These are phyloP conservation scores for Choreutis nemorana DNA, from an alignment of 2,888 invertebrate genomes.

Conservation along the genomic window DNA sequence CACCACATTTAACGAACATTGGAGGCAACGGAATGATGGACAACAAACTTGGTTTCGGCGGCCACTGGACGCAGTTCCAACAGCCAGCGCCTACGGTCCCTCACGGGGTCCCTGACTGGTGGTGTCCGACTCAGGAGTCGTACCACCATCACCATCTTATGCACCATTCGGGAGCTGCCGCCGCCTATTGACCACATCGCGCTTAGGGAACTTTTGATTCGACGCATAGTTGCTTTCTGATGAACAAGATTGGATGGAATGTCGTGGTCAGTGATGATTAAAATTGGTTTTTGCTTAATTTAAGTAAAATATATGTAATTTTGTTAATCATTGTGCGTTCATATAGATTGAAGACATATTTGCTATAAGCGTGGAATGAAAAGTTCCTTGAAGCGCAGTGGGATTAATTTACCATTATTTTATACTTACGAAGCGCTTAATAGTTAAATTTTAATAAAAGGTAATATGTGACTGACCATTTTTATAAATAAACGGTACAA, in stretches of 20 bases:
- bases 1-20: slow-evolving; percentile 45
- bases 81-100: slow-evolving; percentile 74
- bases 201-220: slow-evolving; percentile 64
- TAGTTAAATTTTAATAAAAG: slow-evolving; percentile 15
- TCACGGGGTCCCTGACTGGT: slow-evolving; percentile 60
- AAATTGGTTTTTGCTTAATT: too few species aligned
- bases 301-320: too few species aligned
- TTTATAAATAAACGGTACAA: too few species aligned
- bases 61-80: slow-evolving; percentile 74
- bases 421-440: too few species aligned
- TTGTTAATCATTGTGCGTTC: too few species aligned
- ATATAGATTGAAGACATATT: too few species aligned
- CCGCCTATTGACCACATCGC: slow-evolving; percentile 76
- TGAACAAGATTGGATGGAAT: too few species aligned
- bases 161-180: slow-evolving; percentile 75
- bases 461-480: too few species aligned
- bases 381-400: slow-evolving; percentile 55
- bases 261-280: too few species aligned
- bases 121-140: slow-evolving; percentile 59
- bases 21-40: slow-evolving; percentile 72
- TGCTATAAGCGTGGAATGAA: slow-evolving; percentile 44
- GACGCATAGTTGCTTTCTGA: slow-evolving; percentile 27
- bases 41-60: slow-evolving; percentile 69
- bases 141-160: slow-evolving; percentile 68
- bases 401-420: too few species aligned